Evolutionary conservation across 2,797 vertebrate genomes (phyloP).

Genomic region (Sebastes kiyomatsui): DNA sequence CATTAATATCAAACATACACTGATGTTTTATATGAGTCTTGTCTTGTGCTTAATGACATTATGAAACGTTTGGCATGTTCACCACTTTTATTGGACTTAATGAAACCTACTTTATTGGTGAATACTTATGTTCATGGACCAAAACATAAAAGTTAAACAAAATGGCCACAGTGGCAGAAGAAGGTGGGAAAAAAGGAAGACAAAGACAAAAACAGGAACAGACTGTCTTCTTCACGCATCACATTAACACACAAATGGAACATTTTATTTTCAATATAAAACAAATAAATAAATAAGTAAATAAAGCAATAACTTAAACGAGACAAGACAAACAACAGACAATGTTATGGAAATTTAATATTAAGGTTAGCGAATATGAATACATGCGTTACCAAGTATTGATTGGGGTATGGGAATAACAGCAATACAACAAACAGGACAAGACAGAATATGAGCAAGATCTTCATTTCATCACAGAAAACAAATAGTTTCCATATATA

Average conservation of each 20-base stretch:
- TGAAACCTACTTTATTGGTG: background rate
- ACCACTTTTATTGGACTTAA: background rate
- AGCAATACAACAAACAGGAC: background rate
- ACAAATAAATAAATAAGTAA: slow-evolving; percentile 42
- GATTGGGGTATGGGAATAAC: background rate
- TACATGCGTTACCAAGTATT: background rate
- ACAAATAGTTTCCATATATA: background rate
- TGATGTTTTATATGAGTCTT: background rate
- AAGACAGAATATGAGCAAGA: background rate
- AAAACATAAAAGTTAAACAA: background rate
- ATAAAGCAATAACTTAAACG: slow-evolving; percentile 35
- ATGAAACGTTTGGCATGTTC: background rate
- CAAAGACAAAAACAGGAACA: background rate
- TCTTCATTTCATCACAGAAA: background rate
- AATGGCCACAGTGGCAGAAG: background rate
- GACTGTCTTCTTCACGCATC: background rate
- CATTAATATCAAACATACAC: background rate
- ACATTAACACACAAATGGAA: slow-evolving; percentile 5
- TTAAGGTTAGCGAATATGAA: background rate
- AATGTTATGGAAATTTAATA: slow-evolving; percentile 40
- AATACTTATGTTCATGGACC: background rate
- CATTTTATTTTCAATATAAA: slow-evolving; percentile 31
- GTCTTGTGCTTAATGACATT: background rate
- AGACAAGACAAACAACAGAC: slow-evolving; percentile 45
- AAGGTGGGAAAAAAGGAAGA: background rate